Conservation (phyloP, 2,888 invertebrate genomes). For the Myathropa florea region DNA sequence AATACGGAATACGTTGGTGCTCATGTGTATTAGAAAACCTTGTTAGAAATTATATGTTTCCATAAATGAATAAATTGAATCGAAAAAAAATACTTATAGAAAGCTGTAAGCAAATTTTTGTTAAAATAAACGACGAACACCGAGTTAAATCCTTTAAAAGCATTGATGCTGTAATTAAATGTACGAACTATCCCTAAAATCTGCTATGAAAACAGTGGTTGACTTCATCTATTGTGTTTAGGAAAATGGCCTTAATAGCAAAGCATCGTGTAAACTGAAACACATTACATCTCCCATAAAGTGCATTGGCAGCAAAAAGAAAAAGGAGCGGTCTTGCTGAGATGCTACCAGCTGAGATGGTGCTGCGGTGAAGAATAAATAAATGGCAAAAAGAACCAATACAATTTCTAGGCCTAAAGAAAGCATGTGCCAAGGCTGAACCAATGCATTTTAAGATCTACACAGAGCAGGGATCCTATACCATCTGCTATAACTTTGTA, state of each 20-base stretch:
- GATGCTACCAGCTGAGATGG: slow-evolving; percentile 29
- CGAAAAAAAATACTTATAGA: too few relatives aligned
- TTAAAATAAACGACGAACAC: too few relatives aligned
- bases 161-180: too few relatives aligned
- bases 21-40: too few relatives aligned
- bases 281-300: slow-evolving; percentile 25
- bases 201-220: background rate
- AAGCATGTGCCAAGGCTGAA: slow-evolving; percentile 67
- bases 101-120: too few relatives aligned
- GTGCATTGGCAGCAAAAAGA: slow-evolving; percentile 54
- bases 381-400: slow-evolving; percentile 28
- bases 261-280: slow-evolving; percentile 40
- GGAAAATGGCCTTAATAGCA: background rate
- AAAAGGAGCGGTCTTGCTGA: slow-evolving; percentile 67
- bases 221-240: background rate
- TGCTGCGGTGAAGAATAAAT: slow-evolving; percentile 32
- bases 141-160: too few relatives aligned
- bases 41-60: too few relatives aligned
- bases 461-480: slow-evolving; percentile 58
- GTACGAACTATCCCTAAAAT: too few relatives aligned
- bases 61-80: too few relatives aligned
- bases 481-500: slow-evolving; percentile 53
- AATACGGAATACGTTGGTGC: background rate
- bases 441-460: slow-evolving; percentile 68
- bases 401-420: slow-evolving; percentile 67